These are phyloP conservation scores for Lepidurus arcticus DNA, from an alignment of 1,140 invertebrate species.

Conservation along the genomic window DNA sequence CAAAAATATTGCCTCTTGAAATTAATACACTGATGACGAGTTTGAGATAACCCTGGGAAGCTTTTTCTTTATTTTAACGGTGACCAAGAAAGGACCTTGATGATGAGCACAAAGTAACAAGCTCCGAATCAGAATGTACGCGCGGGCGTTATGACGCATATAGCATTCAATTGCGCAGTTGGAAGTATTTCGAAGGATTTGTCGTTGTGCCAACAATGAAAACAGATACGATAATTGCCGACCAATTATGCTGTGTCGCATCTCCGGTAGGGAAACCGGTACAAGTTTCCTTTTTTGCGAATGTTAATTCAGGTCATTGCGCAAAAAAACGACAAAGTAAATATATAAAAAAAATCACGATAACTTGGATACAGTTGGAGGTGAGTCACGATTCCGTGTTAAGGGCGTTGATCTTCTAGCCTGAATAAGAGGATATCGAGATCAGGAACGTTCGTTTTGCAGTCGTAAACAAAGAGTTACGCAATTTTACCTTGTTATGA, in stretches of 20 bases:
- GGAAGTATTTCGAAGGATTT: not conserved
- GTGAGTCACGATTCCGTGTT: not conserved
- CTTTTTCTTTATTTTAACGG: not conserved
- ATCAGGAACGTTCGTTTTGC: not conserved
- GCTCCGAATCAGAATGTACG: not conserved
- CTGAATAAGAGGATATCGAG: not conserved
- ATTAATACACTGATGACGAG: not conserved
- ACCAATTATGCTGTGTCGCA: not conserved
- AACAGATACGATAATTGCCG: not conserved
- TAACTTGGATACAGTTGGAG: not conserved
- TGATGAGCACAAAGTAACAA: not conserved
- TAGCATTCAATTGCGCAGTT: not conserved
- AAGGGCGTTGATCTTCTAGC: not conserved
- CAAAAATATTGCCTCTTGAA: not conserved
- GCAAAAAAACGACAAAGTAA: too few relatives aligned
- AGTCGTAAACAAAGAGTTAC: not conserved
- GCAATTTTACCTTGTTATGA: too few relatives aligned
- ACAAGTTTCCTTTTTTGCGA: not conserved
- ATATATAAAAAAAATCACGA: not conserved
- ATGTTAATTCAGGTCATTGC: not conserved
- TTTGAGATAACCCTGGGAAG: not conserved
- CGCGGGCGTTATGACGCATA: not conserved
- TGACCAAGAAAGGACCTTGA: not conserved
- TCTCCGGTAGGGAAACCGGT: not conserved
- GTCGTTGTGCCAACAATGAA: not conserved